phyloP scores from a whole-genome alignment of 37 sponge, comb jelly and placozoan species.

The Agelas oroides region DNA sequence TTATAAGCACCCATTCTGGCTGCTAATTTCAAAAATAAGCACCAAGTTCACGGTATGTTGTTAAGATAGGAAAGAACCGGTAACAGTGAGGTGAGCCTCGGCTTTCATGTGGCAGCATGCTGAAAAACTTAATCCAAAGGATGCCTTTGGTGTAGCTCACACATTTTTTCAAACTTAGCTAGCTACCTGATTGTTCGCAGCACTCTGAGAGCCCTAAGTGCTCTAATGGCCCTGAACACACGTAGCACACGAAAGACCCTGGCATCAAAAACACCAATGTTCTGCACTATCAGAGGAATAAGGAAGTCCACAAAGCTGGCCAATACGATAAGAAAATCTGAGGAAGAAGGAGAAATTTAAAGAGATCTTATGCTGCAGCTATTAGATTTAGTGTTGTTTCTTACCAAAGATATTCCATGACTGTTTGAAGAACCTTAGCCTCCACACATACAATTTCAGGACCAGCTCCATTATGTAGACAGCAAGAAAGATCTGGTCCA shows the following conservation, averaged over 20 bases:
- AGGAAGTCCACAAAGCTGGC: slow-evolving; percentile 68
- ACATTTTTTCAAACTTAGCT: too few relatives aligned
- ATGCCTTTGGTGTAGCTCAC: too few relatives aligned
- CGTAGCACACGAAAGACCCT: slow-evolving; percentile 59
- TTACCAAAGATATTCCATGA: slow-evolving; percentile 88
- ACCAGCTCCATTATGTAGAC: slow-evolving; percentile 77
- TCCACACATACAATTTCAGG: slow-evolving; percentile 71
- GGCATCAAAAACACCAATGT: slow-evolving; percentile 56
- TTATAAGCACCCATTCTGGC: too few relatives aligned
- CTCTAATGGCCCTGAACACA: slow-evolving; percentile 64
- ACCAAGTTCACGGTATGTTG: too few relatives aligned
- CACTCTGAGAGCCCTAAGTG: slow-evolving; percentile 80
- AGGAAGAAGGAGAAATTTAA: not conserved
- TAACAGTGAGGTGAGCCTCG: too few relatives aligned
- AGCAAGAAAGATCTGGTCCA: slow-evolving; percentile 73
- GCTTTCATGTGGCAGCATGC: too few relatives aligned
- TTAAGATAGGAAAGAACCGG: too few relatives aligned
- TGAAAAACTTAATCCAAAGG: too few relatives aligned
- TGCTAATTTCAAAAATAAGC: too few relatives aligned
- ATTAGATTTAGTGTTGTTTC: not conserved
- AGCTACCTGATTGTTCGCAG: slow-evolving; percentile 79
- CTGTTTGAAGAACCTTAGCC: slow-evolving; percentile 69
- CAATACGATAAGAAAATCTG: slow-evolving; percentile 63
- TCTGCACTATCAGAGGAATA: slow-evolving; percentile 67
- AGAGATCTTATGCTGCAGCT: not conserved